A percentile compares a stretch with the other conserved stretches of the same genome.
Conservation (phyloP, 1,140 invertebrate genomes). For the Drosophila kikkawai region DNA sequence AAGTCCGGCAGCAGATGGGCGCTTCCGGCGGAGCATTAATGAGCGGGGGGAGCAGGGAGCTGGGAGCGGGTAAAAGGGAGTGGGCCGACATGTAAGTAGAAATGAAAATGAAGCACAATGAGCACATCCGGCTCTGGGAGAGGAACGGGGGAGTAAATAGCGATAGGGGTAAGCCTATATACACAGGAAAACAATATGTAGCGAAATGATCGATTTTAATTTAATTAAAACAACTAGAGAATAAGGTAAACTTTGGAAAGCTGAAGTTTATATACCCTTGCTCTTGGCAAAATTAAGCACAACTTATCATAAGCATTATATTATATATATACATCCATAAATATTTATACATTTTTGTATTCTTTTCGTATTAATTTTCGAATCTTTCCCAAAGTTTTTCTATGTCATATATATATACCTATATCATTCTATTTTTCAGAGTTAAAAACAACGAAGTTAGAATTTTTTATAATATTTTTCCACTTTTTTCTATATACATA, state of each 20-base stretch:
- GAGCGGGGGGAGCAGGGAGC: slow-evolving; percentile 17
- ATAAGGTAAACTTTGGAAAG: accelerated
- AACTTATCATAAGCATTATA: too few species aligned
- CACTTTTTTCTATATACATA: too few species aligned
- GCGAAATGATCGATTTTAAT: not conserved
- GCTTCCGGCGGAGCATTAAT: slow-evolving; percentile 50
- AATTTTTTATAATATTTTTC: too few species aligned
- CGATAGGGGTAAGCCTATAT: slow-evolving; percentile 31
- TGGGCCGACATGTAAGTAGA: slow-evolving; percentile 54
- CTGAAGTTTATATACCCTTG: not conserved
- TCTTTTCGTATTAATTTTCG: too few species aligned
- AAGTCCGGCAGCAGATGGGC: slow-evolving; percentile 43
- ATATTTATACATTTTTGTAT: too few species aligned
- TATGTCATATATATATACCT: too few species aligned
- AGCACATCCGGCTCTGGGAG: slow-evolving; percentile 61
- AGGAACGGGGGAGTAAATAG: slow-evolving; percentile 18
- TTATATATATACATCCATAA: not conserved
- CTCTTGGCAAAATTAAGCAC: too few species aligned
- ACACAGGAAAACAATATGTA: slow-evolving; percentile 7
- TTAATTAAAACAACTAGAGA: not conserved
- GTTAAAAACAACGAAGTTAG: too few species aligned
- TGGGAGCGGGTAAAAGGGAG: slow-evolving; percentile 20
- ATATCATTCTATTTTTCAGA: too few species aligned
- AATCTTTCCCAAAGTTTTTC: too few species aligned
- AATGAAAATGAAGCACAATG: slow-evolving; percentile 69